Conservation (phyloP, 1,140 invertebrate species). For the Lasioglossum baleicum region DNA sequence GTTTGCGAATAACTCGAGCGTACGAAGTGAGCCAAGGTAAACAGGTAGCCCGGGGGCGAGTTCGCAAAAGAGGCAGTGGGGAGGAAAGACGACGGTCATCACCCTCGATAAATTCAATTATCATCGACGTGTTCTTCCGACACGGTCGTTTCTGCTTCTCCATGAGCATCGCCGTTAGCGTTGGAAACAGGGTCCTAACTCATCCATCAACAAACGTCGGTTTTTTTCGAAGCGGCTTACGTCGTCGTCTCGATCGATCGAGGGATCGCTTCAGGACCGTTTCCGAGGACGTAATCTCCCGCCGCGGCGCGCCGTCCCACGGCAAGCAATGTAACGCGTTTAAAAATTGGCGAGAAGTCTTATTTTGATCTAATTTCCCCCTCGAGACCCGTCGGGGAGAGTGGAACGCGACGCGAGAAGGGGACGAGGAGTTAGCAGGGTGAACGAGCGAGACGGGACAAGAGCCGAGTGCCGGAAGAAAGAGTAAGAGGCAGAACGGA, state of each 20-base stretch:
- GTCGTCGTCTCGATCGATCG: slow-evolving; percentile 2
- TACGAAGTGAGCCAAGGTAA: slow-evolving; percentile 46
- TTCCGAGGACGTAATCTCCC: slow-evolving; percentile 41
- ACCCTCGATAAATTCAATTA: slow-evolving; percentile 62
- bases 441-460: background rate
- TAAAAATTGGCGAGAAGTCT: slow-evolving; percentile 71
- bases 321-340: slow-evolving; percentile 60
- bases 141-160: no score
- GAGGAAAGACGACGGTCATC: slow-evolving; percentile 47
- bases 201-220: slow-evolving; percentile 32
- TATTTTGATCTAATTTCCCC: slow-evolving; percentile 72
- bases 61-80: background rate
- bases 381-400: slow-evolving; percentile 55
- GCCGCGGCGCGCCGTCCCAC: slow-evolving; percentile 11
- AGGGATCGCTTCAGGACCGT: slow-evolving; percentile 9
- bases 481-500: slow-evolving; percentile 32
- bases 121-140: background rate
- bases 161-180: no score
- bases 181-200: background rate
- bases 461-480: slow-evolving; percentile 29
- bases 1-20: slow-evolving; percentile 65
- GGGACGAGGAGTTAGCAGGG: slow-evolving; percentile 29
- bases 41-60: slow-evolving; percentile 28
- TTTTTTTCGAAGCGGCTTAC: background rate
- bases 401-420: slow-evolving; percentile 29